Base-by-base conservation (phyloP, 2,113 vertebrate species). In the Equus przewalskii region DNA sequence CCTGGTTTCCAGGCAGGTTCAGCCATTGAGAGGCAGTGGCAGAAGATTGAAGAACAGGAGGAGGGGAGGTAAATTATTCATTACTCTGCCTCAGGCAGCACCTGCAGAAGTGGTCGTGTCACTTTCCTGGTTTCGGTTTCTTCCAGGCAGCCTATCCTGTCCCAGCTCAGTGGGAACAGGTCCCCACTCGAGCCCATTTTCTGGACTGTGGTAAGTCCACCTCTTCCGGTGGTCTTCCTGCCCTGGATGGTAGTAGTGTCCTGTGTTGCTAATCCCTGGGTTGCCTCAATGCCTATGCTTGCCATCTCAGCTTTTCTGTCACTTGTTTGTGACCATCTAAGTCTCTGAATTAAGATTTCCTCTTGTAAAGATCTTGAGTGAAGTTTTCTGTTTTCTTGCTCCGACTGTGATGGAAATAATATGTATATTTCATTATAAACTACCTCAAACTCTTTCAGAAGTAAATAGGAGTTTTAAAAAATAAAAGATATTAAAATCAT, bases 391-490 rank as follows among this genome's bases (percentile, higher is more conserved):
- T 78, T 88, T 91, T 72, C 33, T 79, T 93, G 62, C n/a, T 36
- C 54, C n/a, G 7, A 67, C 54, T 46, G 15, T 72, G 75, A 78
- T 24, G 44, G 62, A 83, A 90, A 86, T 18, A 36, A 36, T 28
- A 28, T 49, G 30, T 19, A 4, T 88, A 73, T 91, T 67, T 95
- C 58, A 81, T 76, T 85, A 81, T 80, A 94, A 89, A 96, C 6
- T 7, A 94, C 30, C 36, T 91, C 24, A 91, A 91, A 88, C 22
- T 94, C 73, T 94, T 78, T 49, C 41, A 36, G 36, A 94, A 83
- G 41, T 70, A 69, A 79, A 18, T 69, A 84, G 65, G 30, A 73
- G 24, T 46, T 89, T 81, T 83, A 64, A 56, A 67, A 93, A 86
- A 60, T 85, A 67, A 69, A 88, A 79, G 22, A 58, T 36, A 75